These are phyloP conservation scores for Hylomyscus alleni DNA, from an alignment of 2,797 vertebrate species.

Conservation along the genomic window DNA sequence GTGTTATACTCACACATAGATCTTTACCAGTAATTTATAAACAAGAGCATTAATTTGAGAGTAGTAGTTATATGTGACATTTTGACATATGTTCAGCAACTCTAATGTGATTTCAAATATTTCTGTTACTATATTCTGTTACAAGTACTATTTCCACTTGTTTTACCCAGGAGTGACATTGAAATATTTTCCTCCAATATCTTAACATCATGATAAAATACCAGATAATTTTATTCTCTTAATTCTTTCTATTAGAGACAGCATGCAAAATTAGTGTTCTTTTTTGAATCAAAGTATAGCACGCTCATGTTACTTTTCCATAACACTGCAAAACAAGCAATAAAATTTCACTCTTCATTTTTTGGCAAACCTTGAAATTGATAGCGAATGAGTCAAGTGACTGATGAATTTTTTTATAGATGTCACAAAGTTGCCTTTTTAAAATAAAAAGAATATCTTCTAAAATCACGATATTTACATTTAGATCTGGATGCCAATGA, in stretches of 20 bases:
- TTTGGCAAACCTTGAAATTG: constrained; percentile 6
- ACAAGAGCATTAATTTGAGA: constrained; percentile 25
- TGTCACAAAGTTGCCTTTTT: constrained; percentile 10
- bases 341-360: neutral
- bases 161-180: neutral
- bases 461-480: constrained; percentile 12
- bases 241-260: constrained; percentile 3
- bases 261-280: neutral
- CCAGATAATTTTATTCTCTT: constrained; percentile 50
- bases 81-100: constrained; percentile 31
- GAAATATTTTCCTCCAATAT: constrained; percentile 43
- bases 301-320: neutral
- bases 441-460: neutral
- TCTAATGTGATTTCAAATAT: constrained; percentile 53
- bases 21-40: constrained; percentile 44
- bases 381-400: constrained; percentile 33
- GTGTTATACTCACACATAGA: neutral
- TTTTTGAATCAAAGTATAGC: neutral
- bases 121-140: constrained; percentile 1
- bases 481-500: neutral
- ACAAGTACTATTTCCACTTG: neutral
- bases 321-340: neutral
- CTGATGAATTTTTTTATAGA: constrained; percentile 40
- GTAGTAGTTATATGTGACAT: neutral
- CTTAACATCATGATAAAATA: constrained; percentile 52